Base-by-base conservation (phyloP, 2,113 vertebrate species). In the Mastomys coucha region DNA sequence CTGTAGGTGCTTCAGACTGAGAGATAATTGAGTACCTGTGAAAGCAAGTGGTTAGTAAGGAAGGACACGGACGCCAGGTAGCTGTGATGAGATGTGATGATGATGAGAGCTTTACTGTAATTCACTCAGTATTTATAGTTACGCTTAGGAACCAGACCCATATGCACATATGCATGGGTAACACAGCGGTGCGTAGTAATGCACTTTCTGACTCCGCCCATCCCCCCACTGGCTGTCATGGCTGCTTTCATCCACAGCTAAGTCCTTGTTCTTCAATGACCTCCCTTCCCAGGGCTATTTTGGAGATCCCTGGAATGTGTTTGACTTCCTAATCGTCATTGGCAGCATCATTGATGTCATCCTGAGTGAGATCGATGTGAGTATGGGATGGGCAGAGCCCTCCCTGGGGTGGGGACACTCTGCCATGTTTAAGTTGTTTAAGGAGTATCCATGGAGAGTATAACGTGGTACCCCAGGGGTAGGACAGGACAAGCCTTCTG, bases 251-350 rank as follows among this genome's bases (percentile, higher is more conserved):
- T 86, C 20, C 7, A 1, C 14, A 9, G 53, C 92, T 96, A 9
- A 92, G 4, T 3, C 24, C 22, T 84, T 22, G 6, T 5, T 7
- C 17, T 14, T 72, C 63, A 88, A 1, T 92, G 45, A 13, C 67
- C n/a, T 39, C 70, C n/a, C 65, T 92, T 89, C 58, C 63, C 98
- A 99, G 99, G 99, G 99, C 92, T 99, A 99, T 97, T 99, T 99
- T 0, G 99, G 99, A 95, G 99, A 99, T 97, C 99, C 99, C n/a
- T 99, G 99, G 99, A 99, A 99, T 0, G 99, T 99, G 93, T 99
- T 99, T 89, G 99, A 99, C 98, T 99, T 99, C 98, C 98, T 99
- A 51, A 99, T 99, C 6, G 99, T 99, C 95, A 97, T 99, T 0
- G 99, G 99, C 81, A 99, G 99, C 96, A 99, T 99, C 80, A 99